Evolutionary conservation across 2,113 vertebrate species (phyloP).

Genomic region (Actinemys pallida): DNA sequence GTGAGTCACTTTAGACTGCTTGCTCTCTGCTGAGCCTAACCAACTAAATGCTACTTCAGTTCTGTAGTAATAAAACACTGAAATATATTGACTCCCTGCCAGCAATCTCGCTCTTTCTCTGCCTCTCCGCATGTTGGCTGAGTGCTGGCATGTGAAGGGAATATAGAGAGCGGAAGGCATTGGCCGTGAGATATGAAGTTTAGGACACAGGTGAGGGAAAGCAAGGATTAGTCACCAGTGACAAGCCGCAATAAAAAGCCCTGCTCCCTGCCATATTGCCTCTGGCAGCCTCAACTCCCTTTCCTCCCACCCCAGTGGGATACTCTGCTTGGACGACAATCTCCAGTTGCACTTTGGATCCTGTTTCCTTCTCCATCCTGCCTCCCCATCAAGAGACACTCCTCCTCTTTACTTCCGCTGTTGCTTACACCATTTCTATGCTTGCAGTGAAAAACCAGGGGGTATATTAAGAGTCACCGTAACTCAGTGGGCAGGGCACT

Average conservation of each 20-base stretch:
- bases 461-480: background rate
- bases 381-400: background rate
- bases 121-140: constrained; percentile 64
- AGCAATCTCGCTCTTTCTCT: constrained; percentile 65
- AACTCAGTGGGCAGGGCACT: background rate
- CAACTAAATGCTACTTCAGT: constrained; percentile 80
- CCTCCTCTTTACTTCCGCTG: background rate
- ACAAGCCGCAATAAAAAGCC: constrained; percentile 56
- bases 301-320: background rate
- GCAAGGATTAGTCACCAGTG: constrained; percentile 57
- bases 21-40: constrained; percentile 73
- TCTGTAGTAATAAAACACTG: constrained; percentile 83
- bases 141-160: constrained; percentile 66
- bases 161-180: constrained; percentile 71
- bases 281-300: background rate
- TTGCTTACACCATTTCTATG: background rate
- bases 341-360: background rate
- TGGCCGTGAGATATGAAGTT: constrained; percentile 65
- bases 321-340: background rate
- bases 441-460: constrained; percentile 16
- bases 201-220: constrained; percentile 73
- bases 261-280: constrained; percentile 27
- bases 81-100: constrained; percentile 84
- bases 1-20: constrained; percentile 78
- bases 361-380: background rate